phyloP scores from a whole-genome alignment of 2,888 invertebrate genomes.

The Parnassius glacialis region DNA sequence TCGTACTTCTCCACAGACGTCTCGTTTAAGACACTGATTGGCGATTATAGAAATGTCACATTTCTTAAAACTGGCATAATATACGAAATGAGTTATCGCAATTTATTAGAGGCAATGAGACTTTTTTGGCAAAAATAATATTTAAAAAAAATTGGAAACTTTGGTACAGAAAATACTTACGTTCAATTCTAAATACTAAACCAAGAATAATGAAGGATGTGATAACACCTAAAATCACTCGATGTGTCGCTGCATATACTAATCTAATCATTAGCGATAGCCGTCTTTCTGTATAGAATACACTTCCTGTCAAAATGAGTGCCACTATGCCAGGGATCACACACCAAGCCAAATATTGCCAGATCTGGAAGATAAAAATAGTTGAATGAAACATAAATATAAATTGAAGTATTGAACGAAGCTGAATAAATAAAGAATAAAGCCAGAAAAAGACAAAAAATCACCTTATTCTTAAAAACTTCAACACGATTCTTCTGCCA shows the following conservation, averaged over 20 bases:
- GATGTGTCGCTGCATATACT: constrained; percentile 24
- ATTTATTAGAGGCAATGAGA: no score
- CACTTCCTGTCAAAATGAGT: constrained; percentile 21
- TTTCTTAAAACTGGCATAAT: no score
- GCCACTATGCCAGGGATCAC: constrained; percentile 17
- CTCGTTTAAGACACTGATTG: no score
- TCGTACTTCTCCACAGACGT: no score
- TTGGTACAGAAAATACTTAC: not conserved
- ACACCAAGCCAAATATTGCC: constrained; percentile 19
- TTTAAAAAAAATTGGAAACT: no score
- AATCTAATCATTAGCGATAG: constrained; percentile 13
- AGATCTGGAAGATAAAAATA: constrained; percentile 5
- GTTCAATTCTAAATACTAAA: constrained; percentile 1
- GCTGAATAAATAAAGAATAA: no score
- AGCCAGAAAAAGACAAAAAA: not conserved
- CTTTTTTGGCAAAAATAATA: no score
- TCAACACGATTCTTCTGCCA: constrained; percentile 37
- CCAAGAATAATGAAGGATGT: constrained; percentile 14
- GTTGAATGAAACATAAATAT: not conserved
- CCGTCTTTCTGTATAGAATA: constrained; percentile 22
- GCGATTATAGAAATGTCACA: no score
- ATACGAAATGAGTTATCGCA: no score
- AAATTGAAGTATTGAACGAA: not conserved
- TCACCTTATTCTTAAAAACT: constrained; percentile 33
- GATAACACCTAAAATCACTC: constrained; percentile 12